phyloP scores from a whole-genome alignment of 2,888 invertebrate species.

The Alsophila aescularia region DNA sequence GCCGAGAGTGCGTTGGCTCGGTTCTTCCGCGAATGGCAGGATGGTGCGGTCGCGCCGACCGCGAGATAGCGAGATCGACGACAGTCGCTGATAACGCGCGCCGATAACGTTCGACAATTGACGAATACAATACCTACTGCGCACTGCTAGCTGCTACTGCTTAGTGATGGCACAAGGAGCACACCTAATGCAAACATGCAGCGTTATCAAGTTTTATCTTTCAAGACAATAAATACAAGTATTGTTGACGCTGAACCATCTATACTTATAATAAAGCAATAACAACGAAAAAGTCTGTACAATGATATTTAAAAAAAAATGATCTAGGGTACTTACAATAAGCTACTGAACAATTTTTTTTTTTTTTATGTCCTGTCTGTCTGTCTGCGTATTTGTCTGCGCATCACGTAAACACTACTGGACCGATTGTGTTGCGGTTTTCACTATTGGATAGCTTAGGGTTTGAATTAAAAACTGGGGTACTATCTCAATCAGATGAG shows the following conservation, averaged over 20 bases:
- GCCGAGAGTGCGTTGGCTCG: constrained; percentile 76
- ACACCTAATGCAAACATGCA: constrained; percentile 4
- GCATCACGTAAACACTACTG: too few relatives aligned
- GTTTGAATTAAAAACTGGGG: too few relatives aligned
- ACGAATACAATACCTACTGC: constrained; percentile 41
- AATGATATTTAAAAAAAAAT: too few relatives aligned
- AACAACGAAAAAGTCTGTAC: too few relatives aligned
- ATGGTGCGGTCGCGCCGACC: constrained; percentile 64
- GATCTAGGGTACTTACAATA: too few relatives aligned
- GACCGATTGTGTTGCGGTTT: too few relatives aligned
- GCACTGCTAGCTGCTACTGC: constrained; percentile 7
- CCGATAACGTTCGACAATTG: constrained; percentile 62
- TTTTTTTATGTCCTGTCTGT: too few relatives aligned
- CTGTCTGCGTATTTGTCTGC: too few relatives aligned
- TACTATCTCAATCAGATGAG: too few relatives aligned
- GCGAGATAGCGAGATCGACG: constrained; percentile 76
- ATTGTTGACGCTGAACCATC: background rate
- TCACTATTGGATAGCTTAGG: too few relatives aligned
- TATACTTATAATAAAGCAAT: too few relatives aligned
- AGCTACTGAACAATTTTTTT: too few relatives aligned
- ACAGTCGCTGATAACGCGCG: constrained; percentile 67
- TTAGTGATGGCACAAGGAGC: constrained; percentile 8
- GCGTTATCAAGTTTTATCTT: constrained; percentile 6
- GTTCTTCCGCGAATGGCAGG: constrained; percentile 74
- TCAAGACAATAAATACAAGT: background rate